These are phyloP conservation scores for Watsonalla binaria DNA, from an alignment of 2,888 invertebrate genomes.

Conservation along the genomic window DNA sequence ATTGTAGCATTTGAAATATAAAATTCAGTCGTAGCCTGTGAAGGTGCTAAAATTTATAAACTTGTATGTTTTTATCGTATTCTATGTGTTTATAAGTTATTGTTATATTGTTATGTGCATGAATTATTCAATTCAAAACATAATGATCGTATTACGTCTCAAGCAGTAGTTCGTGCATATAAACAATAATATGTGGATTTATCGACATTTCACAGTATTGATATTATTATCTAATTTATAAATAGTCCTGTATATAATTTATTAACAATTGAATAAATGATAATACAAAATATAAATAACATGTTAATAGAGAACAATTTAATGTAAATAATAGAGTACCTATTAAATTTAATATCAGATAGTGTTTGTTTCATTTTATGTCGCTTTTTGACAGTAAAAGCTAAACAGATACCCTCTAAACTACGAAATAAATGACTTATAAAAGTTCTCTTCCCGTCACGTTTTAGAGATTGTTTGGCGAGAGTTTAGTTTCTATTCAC, in stretches of 20 bases:
- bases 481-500: no score
- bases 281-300: slow-evolving; percentile 72
- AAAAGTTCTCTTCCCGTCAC: no score
- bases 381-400: neutral
- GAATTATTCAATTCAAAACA: slow-evolving; percentile 10
- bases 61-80: slow-evolving; percentile 43
- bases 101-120: slow-evolving; percentile 35
- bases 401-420: no score
- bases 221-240: slow-evolving; percentile 77
- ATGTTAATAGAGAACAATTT: slow-evolving; percentile 79
- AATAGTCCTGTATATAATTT: slow-evolving; percentile 77
- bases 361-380: slow-evolving; percentile 52
- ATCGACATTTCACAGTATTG: slow-evolving; percentile 72
- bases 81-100: slow-evolving; percentile 49
- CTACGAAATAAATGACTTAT: no score
- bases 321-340: slow-evolving; percentile 78
- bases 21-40: slow-evolving; percentile 57
- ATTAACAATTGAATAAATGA: slow-evolving; percentile 74
- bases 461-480: no score
- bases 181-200: slow-evolving; percentile 44
- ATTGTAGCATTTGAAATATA: slow-evolving; percentile 25
- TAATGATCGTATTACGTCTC: neutral
- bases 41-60: slow-evolving; percentile 68
- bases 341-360: slow-evolving; percentile 79
- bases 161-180: slow-evolving; percentile 27